phyloP scores from a whole-genome alignment of 2,797 vertebrate species.

The Sebastes hopkinsi region DNA sequence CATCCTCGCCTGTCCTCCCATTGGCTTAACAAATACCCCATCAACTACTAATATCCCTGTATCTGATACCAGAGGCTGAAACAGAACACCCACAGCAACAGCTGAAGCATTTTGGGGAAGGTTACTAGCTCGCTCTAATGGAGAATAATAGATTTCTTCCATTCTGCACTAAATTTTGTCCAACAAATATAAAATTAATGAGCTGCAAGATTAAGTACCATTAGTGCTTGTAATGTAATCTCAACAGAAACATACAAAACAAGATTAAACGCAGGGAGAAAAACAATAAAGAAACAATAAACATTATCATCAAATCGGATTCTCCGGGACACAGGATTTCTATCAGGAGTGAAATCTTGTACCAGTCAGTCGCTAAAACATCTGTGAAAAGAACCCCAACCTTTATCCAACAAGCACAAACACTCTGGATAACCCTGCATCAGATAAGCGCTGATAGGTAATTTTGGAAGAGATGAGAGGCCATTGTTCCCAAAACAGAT shows the following conservation, averaged over 20 bases:
- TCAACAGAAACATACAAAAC: neutral
- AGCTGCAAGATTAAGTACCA: conserved; percentile 7
- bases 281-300: conserved; percentile 2
- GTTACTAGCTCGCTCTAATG: neutral
- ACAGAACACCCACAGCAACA: neutral
- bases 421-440: conserved; percentile 38
- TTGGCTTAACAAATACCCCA: conserved; percentile 17
- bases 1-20: neutral
- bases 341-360: neutral
- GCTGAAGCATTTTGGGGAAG: neutral
- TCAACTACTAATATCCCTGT: neutral
- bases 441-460: conserved; percentile 67
- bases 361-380: neutral
- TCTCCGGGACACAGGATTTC: neutral
- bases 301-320: neutral
- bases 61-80: neutral
- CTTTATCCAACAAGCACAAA: conserved; percentile 27
- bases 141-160: neutral
- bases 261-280: neutral
- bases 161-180: neutral
- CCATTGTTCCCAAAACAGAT: conserved; percentile 66
- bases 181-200: conserved; percentile 14
- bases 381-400: conserved; percentile 3
- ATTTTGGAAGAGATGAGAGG: conserved; percentile 60
- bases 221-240: neutral